Percentiles rank a stretch among this genome's conserved stretches.
phyloP scores from a whole-genome alignment of 2,113 vertebrate genomes.

The Hyaena hyaena region DNA sequence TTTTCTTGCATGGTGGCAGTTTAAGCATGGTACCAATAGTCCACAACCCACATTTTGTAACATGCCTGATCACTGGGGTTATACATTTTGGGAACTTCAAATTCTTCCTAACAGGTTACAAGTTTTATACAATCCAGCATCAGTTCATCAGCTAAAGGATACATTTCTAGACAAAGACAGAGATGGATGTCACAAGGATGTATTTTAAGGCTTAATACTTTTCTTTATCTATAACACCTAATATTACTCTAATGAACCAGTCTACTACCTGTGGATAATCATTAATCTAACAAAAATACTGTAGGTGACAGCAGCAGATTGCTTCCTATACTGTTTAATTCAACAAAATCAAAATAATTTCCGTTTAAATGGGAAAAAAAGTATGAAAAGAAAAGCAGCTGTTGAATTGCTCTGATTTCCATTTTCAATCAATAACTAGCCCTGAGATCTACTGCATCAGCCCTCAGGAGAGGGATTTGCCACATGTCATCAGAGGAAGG shows the following conservation, averaged over 20 bases:
- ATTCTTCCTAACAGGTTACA: background rate
- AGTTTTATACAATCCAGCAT: background rate
- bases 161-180: constrained; percentile 20
- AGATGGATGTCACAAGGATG: constrained; percentile 1
- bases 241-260: constrained; percentile 20
- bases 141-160: background rate
- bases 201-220: constrained; percentile 13
- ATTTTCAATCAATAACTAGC: constrained; percentile 57
- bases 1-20: background rate
- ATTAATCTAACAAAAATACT: constrained; percentile 42
- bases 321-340: constrained; percentile 35
- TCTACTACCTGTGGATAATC: background rate
- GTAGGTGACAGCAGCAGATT: constrained; percentile 2
- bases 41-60: background rate
- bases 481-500: background rate
- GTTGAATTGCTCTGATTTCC: constrained; percentile 14
- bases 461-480: background rate
- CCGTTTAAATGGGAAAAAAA: background rate
- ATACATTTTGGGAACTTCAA: background rate
- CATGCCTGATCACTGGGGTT: background rate
- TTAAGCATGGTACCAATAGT: background rate
- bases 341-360: constrained; percentile 51
- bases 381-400: background rate
- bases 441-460: background rate
- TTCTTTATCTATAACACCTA: constrained; percentile 30